Conservation (phyloP, 1,140 invertebrate genomes). For the Cotesia typhae region DNA sequence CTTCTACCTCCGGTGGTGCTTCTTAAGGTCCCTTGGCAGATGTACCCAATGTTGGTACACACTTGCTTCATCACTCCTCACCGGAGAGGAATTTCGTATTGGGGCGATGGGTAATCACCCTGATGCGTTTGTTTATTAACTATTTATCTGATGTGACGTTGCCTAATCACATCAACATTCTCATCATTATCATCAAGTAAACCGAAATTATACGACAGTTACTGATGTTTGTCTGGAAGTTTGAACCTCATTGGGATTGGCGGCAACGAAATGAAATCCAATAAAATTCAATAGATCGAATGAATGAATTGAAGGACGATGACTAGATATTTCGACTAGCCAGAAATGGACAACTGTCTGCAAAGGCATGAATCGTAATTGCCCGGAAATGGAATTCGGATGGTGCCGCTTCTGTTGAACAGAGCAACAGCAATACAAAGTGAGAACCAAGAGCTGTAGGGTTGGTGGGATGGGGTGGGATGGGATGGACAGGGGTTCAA, state of each 20-base stretch:
- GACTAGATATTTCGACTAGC: no score
- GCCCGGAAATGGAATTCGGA: slow-evolving; percentile 60
- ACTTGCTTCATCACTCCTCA: not conserved
- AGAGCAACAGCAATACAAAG: slow-evolving; percentile 8
- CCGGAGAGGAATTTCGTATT: not conserved
- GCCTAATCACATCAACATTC: not conserved
- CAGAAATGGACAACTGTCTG: not conserved
- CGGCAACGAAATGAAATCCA: no score
- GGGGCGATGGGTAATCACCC: slow-evolving; percentile 18
- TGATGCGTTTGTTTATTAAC: slow-evolving; percentile 33
- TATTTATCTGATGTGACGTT: slow-evolving; percentile 24
- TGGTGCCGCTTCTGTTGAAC: slow-evolving; percentile 49
- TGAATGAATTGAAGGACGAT: no score
- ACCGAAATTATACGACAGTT: no score
- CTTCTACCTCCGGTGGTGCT: not conserved
- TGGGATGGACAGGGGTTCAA: not conserved
- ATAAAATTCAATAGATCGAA: no score
- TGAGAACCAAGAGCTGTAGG: slow-evolving; percentile 7
- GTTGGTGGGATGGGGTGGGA: slow-evolving; percentile 21
- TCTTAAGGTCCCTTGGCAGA: slow-evolving; percentile 3
- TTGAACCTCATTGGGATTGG: no score
- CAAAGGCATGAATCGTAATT: slow-evolving; percentile 58
- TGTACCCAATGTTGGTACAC: not conserved
- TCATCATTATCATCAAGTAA: no score
- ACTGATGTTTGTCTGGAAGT: no score